phyloP scores from a whole-genome alignment of 2,888 invertebrate species.

The Andrena bucephala region DNA sequence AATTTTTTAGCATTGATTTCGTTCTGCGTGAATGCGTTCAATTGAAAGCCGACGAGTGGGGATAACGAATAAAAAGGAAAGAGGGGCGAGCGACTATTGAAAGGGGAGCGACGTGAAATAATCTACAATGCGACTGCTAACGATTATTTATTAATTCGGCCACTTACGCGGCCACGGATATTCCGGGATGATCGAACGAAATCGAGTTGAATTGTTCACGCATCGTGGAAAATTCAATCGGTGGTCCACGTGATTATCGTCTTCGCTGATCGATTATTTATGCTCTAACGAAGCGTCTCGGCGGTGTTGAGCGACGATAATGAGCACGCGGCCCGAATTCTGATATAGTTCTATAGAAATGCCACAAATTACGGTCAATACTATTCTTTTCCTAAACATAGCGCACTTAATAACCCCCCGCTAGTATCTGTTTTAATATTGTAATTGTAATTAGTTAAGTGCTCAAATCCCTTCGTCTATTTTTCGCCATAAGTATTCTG shows the following conservation, averaged over 20 bases:
- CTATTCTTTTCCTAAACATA: too few species aligned
- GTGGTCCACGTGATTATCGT: conserved; percentile 30
- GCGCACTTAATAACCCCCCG: too few species aligned
- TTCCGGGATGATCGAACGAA: conserved; percentile 44
- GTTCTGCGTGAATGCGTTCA: neutral
- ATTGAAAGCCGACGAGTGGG: neutral
- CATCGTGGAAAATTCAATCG: conserved; percentile 54
- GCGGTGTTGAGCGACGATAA: neutral
- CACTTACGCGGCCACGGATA: conserved; percentile 44
- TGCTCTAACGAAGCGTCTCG: neutral
- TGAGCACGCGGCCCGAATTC: neutral
- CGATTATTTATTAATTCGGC: conserved; percentile 58
- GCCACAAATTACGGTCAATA: neutral
- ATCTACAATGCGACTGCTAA: conserved; percentile 42
- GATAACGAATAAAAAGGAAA: neutral
- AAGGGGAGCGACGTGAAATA: conserved; percentile 24
- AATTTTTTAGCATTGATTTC: conserved; percentile 13
- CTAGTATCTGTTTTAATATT: neutral
- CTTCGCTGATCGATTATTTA: conserved; percentile 35
- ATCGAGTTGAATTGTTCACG: conserved; percentile 47
- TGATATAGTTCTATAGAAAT: neutral
- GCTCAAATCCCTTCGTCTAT: neutral
- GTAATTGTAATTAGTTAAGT: conserved; percentile 20
- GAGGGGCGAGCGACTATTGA: conserved; percentile 6
- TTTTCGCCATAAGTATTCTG: neutral